Evolutionary conservation across 2,888 invertebrate species (phyloP).

Genomic region (Cotesia congregata): DNA sequence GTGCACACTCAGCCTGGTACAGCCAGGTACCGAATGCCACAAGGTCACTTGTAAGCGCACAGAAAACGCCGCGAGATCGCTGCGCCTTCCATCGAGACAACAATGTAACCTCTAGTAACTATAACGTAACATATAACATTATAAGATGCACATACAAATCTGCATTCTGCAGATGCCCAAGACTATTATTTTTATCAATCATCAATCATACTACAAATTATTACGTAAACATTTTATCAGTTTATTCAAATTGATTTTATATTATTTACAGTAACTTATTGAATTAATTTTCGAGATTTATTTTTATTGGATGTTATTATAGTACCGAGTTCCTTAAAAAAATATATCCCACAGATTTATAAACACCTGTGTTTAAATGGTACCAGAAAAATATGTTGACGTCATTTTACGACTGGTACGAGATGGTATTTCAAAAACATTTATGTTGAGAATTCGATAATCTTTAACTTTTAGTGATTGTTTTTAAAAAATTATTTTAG

Average conservation of each 20-base stretch:
- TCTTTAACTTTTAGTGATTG: not conserved
- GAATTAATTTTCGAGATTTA: no score
- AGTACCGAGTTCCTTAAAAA: not conserved
- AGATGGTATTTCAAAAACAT: not conserved
- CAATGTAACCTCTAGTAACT: conserved; percentile 13
- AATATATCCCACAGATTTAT: not conserved
- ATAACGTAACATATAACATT: not conserved
- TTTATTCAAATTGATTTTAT: no score
- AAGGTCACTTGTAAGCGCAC: conserved; percentile 62
- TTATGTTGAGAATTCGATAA: not conserved
- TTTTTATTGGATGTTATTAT: no score
- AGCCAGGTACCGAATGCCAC: conserved; percentile 69
- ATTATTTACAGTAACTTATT: no score
- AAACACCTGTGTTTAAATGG: not conserved
- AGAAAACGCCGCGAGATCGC: conserved; percentile 48
- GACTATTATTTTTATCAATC: not conserved
- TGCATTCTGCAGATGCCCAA: conserved; percentile 3
- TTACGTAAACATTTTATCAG: no score
- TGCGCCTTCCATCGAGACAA: conserved; percentile 34
- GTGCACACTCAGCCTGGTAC: conserved; percentile 62
- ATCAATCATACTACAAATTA: not conserved
- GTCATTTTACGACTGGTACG: not conserved
- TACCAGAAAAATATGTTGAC: not conserved
- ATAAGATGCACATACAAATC: conserved; percentile 7
- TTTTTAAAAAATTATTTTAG: not conserved